Conservation (phyloP, 1,140 invertebrate genomes). For the Macrobrachium nipponense region DNA sequence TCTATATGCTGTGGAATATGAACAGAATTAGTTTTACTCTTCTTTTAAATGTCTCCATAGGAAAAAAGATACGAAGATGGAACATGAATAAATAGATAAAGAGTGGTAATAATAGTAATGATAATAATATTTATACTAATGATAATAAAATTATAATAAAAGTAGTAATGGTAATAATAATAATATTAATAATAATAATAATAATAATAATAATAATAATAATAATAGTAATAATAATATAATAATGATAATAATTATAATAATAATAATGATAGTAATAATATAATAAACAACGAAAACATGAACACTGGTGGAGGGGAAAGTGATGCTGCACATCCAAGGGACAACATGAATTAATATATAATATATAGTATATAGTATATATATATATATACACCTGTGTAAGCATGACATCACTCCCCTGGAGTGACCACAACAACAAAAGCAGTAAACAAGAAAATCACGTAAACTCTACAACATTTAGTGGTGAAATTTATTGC, state of each 20-base stretch:
- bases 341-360: neutral
- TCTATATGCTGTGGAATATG: neutral
- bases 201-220: neutral
- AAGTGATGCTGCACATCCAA: slow-evolving; percentile 6
- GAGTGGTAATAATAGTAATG: neutral
- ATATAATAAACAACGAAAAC: no score
- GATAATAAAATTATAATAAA: no score
- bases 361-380: slow-evolving; percentile 18
- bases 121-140: no score
- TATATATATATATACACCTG: slow-evolving; percentile 32
- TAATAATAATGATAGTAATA: no score
- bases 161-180: no score
- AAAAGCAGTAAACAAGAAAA: slow-evolving; percentile 7
- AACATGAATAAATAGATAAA: slow-evolving; percentile 16
- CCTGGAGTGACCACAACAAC: slow-evolving; percentile 15
- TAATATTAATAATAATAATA: neutral
- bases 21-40: no score
- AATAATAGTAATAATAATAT: no score
- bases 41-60: neutral
- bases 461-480: neutral
- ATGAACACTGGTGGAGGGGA: neutral
- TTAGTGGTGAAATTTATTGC: no score
- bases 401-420: slow-evolving; percentile 1
- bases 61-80: slow-evolving; percentile 8
- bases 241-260: no score